Conservation (phyloP, 2,113 vertebrate species). For the Mastomys coucha region DNA sequence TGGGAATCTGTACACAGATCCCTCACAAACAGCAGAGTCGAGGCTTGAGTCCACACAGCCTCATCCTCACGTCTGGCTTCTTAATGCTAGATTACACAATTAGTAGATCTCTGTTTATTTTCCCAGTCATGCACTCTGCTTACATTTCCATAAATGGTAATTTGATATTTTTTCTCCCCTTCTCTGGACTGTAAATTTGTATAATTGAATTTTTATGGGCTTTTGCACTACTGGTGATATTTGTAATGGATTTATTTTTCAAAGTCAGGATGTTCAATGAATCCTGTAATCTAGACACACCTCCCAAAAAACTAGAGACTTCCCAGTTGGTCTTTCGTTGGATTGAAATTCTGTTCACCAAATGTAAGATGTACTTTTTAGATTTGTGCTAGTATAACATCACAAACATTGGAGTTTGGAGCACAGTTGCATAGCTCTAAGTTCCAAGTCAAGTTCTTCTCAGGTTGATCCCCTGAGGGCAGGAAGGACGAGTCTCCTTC, state of each 20-base stretch:
- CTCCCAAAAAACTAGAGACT: neutral
- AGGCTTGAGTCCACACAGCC: neutral
- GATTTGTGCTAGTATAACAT: neutral
- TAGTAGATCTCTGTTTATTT: neutral
- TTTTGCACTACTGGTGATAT: conserved; percentile 16
- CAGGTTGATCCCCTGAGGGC: neutral
- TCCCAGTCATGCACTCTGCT: conserved; percentile 36
- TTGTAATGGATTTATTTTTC: conserved; percentile 63
- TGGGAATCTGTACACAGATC: no score
- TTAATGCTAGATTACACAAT: neutral
- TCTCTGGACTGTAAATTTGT: conserved; percentile 48
- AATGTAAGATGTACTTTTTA: neutral
- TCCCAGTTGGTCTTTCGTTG: neutral
- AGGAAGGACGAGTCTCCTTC: neutral
- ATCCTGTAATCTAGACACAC: conserved; percentile 15
- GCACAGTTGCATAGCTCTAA: neutral
- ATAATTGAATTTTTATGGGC: conserved; percentile 61
- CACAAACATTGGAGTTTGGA: neutral
- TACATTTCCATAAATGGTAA: conserved; percentile 55
- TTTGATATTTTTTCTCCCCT: neutral
- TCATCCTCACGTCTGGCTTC: neutral
- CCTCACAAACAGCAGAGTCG: neutral
- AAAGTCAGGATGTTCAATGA: conserved; percentile 38
- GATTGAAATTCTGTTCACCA: neutral
- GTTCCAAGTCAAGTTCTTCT: neutral